Evolutionary conservation across 2,888 invertebrate genomes (phyloP).

Genomic region (Drosophila nr. medialis): DNA sequence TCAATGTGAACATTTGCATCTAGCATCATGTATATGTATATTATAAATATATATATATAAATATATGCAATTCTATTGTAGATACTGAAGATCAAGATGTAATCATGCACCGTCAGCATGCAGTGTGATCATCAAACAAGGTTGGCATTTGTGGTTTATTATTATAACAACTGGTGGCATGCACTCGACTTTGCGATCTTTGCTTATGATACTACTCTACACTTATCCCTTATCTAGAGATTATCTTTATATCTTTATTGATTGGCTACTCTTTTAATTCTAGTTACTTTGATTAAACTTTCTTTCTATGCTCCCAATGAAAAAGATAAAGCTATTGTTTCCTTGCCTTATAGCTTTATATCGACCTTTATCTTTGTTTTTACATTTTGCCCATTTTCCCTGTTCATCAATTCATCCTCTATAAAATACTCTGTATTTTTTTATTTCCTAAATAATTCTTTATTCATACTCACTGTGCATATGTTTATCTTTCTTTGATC

Average conservation of each 20-base stretch:
- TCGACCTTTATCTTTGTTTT: not conserved
- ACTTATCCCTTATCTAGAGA: not conserved
- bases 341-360: not conserved
- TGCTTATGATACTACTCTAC: not conserved
- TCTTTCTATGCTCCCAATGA: not conserved
- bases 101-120: not conserved
- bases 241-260: not conserved
- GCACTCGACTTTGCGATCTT: not conserved
- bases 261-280: not conserved
- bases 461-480: not conserved
- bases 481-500: not conserved
- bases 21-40: not conserved
- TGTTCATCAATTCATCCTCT: not conserved
- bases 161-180: not conserved
- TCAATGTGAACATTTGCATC: slow-evolving; percentile 32
- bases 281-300: not conserved
- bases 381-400: too few relatives aligned
- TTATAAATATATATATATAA: too few relatives aligned
- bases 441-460: not conserved
- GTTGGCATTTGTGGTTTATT: not conserved
- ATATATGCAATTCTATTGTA: not conserved
- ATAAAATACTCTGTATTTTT: not conserved
- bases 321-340: not conserved
- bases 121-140: slow-evolving; percentile 13
- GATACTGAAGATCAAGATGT: not conserved